Conservation (phyloP, 2,888 invertebrate species). For the Alviniconcha strummeri region DNA sequence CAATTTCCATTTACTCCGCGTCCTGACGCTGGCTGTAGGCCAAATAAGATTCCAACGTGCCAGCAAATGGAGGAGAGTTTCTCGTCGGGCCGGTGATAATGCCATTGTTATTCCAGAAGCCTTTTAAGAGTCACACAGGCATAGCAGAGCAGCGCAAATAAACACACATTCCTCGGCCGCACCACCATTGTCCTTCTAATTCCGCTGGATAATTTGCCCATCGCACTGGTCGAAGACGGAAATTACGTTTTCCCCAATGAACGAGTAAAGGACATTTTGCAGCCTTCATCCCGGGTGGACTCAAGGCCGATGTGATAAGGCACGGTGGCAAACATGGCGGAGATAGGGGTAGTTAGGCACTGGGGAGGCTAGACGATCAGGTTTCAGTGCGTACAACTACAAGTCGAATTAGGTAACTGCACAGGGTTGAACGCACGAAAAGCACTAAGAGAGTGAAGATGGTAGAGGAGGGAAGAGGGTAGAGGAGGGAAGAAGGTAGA, state of each 20-base stretch:
- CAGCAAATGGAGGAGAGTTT: not conserved
- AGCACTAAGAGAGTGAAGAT: no score
- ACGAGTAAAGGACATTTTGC: conserved; percentile 27
- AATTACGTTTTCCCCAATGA: conserved; percentile 29
- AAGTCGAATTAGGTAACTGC: no score
- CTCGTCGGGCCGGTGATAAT: conserved; percentile 1
- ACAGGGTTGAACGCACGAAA: no score
- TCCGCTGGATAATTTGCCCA: conserved; percentile 30
- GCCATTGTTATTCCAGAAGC: conserved; percentile 21
- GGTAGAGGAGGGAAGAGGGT: no score
- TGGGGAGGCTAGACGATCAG: conserved; percentile 5
- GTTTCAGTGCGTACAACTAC: not conserved
- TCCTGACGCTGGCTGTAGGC: not conserved
- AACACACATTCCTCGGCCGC: conserved; percentile 28
- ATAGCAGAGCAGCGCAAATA: conserved; percentile 25
- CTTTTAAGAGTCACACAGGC: conserved; percentile 15
- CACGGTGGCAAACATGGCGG: conserved; percentile 5
- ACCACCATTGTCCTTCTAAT: conserved; percentile 30
- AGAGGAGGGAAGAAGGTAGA: no score
- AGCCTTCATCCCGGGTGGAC: conserved; percentile 10
- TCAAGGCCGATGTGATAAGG: conserved; percentile 32
- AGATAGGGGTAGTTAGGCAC: conserved; percentile 16
- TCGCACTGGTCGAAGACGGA: conserved; percentile 22
- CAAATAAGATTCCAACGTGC: conserved; percentile 21
- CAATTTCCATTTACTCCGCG: conserved; percentile 21